Base-by-base conservation (phyloP, 2,888 invertebrate species). In the Rotaria socialis region DNA sequence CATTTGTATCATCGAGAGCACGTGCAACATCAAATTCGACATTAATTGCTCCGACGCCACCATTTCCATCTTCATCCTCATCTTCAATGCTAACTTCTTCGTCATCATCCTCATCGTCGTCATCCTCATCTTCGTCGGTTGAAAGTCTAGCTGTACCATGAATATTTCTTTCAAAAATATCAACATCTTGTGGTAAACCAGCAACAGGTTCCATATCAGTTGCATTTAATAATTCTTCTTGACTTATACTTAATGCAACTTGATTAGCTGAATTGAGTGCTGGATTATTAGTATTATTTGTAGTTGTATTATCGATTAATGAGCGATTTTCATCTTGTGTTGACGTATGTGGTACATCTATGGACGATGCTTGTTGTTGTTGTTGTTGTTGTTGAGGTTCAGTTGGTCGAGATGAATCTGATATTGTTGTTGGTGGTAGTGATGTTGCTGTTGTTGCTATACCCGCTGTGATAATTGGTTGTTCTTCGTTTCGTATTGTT, bases 91-190 rank as follows among this genome's bases (percentile, higher is more conserved):
- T 67, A 5, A 87, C 87, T 67, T 86, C 85, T 19, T 86, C 86
- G n/a, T 87, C 85, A 41, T 85, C 84, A 19, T 86, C 87, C 87
- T 92, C 86, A 27, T 86, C 84, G 19, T 86, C 87, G 87, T 92
- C 92, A 5, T 91, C 91, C 87, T 93, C 93, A 27, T 89, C 90
- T 5, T 88, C 92, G 43, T 86, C 58, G 0, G 67, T 67, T 6
- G 67, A 67, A 35, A 35, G 35, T 27, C 35, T 14, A 35, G 67
- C 35, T 35, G 67, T 27, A 35, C 67, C 67, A 35, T 35, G 80
- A 47, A 47, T 80, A 80, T 22, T 43, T 47, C 47, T 27, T 56
- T 85, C 85, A n/a, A 85, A 84, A 27, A 85, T 85, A 74, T 86
- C 86, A 11, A 86, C 85, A 52, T 86, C 86, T 80, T 86, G 86